phyloP scores from a whole-genome alignment of 2,113 vertebrate species.

The Brevimyrus niger region DNA sequence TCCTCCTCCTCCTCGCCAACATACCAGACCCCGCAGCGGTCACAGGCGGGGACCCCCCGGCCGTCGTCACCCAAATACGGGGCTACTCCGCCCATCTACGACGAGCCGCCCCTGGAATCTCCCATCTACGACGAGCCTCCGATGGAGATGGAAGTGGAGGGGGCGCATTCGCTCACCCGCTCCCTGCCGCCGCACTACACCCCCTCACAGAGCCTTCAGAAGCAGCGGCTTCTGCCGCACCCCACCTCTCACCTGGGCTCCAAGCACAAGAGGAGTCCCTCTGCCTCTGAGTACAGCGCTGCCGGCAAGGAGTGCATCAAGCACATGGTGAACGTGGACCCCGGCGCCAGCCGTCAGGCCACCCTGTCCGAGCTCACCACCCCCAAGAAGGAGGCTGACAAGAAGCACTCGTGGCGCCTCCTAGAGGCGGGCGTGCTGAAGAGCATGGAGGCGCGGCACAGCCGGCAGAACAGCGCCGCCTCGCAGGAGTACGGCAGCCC shows the following conservation, averaged over 20 bases:
- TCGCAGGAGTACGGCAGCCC: constrained; percentile 59
- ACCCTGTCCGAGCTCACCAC: constrained; percentile 22
- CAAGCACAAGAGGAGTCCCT: constrained; percentile 52
- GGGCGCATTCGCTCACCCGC: constrained; percentile 22
- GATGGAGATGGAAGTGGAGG: constrained; percentile 62
- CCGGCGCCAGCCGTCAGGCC: constrained; percentile 39
- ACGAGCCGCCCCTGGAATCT: constrained; percentile 65
- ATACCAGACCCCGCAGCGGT: constrained; percentile 45
- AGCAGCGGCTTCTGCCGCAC: constrained; percentile 58
- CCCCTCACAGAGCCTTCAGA: constrained; percentile 52
- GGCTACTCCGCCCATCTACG: constrained; percentile 62
- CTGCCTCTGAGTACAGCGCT: constrained; percentile 63
- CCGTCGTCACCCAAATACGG: constrained; percentile 60
- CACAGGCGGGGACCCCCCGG: constrained; percentile 42
- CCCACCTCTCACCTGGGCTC: constrained; percentile 47
- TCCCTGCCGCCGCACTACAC: constrained; percentile 38
- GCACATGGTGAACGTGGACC: constrained; percentile 68
- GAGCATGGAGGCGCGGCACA: constrained; percentile 59
- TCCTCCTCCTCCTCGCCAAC: constrained; percentile 25
- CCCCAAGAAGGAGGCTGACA: constrained; percentile 52
- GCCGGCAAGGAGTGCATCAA: constrained; percentile 71
- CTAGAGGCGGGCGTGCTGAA: constrained; percentile 60
- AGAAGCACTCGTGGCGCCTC: constrained; percentile 65
- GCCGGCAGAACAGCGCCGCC: constrained; percentile 61
- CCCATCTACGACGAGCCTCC: constrained; percentile 72